These are phyloP conservation scores for Mormyrops attenuatus DNA, from an alignment of 2,797 vertebrate species.

Conservation along the genomic window DNA sequence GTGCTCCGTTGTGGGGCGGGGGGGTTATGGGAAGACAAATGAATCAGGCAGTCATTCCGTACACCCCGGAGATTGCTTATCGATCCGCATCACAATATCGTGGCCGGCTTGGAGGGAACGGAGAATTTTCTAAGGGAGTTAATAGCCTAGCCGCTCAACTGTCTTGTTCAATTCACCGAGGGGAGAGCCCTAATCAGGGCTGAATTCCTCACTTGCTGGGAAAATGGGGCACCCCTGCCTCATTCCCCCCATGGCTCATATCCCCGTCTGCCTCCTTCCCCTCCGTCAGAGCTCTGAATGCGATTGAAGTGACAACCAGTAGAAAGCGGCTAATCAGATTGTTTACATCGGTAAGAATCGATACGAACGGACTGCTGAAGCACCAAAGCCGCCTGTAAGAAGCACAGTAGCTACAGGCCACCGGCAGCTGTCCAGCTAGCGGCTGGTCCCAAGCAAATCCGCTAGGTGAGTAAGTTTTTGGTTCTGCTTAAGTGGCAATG, in stretches of 20 bases:
- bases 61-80: constrained; percentile 99
- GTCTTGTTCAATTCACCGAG: constrained; percentile 99
- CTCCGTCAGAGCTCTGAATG: constrained; percentile 84
- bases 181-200: constrained; percentile 96
- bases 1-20: constrained; percentile 57
- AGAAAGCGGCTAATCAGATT: constrained; percentile 99
- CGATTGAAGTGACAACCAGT: constrained; percentile 99
- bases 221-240: constrained; percentile 52
- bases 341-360: constrained; percentile 99
- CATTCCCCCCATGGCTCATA: constrained; percentile 66
- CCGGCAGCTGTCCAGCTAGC: constrained; percentile 83
- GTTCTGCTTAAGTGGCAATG: constrained; percentile 73
- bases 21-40: constrained; percentile 89
- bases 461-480: constrained; percentile 73
- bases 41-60: constrained; percentile 98
- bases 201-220: constrained; percentile 91
- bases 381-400: constrained; percentile 86
- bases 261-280: constrained; percentile 76
- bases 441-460: constrained; percentile 59
- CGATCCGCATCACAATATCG: constrained; percentile 98
- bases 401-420: constrained; percentile 83
- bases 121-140: constrained; percentile 99
- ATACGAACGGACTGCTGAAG: constrained; percentile 99
- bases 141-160: constrained; percentile 99
- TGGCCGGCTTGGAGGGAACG: constrained; percentile 80